phyloP scores from a whole-genome alignment of 2,113 vertebrate genomes.

The Verasper variegatus region DNA sequence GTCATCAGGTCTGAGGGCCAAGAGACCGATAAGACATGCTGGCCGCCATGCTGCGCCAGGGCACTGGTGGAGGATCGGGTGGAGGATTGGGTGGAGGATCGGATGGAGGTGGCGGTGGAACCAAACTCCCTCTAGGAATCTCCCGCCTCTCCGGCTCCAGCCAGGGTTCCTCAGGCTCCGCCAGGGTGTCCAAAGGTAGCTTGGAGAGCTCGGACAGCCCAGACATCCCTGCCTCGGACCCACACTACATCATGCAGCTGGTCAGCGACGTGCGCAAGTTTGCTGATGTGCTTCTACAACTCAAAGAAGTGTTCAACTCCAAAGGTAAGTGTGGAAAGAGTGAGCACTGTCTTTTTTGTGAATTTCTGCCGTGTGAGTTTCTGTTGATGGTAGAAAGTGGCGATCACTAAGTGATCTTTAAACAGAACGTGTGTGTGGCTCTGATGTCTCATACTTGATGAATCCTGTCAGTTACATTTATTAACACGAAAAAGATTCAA shows the following conservation, averaged over 20 bases:
- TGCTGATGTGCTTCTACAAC: slow-evolving; percentile 91
- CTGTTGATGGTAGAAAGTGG: not conserved
- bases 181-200: slow-evolving; percentile 82
- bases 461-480: not conserved
- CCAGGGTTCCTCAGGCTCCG: slow-evolving; percentile 80
- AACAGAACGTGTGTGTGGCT: not conserved
- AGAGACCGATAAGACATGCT: slow-evolving; percentile 70
- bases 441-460: not conserved
- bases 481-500: not conserved
- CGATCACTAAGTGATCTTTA: not conserved
- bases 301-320: slow-evolving; percentile 92
- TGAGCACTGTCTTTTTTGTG: not conserved
- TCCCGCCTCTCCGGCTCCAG: slow-evolving; percentile 87
- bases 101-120: slow-evolving; percentile 73
- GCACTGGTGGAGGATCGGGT: slow-evolving; percentile 56
- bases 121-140: slow-evolving; percentile 88
- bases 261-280: slow-evolving; percentile 94
- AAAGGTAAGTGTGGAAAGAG: slow-evolving; percentile 81
- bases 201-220: slow-evolving; percentile 82
- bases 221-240: slow-evolving; percentile 85
- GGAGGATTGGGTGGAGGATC: slow-evolving; percentile 46
- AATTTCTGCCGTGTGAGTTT: not conserved
- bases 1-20: slow-evolving; percentile 42
- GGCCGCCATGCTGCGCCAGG: slow-evolving; percentile 78
- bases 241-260: slow-evolving; percentile 94